Base-by-base conservation (phyloP, 2,888 invertebrate genomes). In the Drosophila siamana region DNA sequence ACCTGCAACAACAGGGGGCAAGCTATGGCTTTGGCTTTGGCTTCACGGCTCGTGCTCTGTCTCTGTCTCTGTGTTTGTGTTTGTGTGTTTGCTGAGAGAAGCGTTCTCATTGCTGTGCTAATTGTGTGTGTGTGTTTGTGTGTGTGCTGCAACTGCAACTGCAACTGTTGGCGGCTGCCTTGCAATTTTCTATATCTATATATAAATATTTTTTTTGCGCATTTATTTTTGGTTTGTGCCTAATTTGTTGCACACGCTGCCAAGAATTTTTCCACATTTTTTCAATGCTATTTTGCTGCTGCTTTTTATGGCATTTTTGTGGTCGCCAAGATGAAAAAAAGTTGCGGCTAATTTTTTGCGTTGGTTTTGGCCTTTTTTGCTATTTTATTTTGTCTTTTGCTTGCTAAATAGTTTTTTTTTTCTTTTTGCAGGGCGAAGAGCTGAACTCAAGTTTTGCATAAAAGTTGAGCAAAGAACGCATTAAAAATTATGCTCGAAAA, bases 61-160 rank as follows among this genome's bases (percentile, higher is more conserved):
- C 19, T 44, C 13, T 30, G 19, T 65, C 41, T 55, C 28, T 67
- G 36, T 54, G 15, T 61, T 8, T 56, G 24, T 52, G 48, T 50
- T 36, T 43, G 51, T 50, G 30, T 56, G 50, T 54, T 41, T 60
- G 52, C 33, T 63, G 51, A 40, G 59, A 69, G 79, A 76, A 76
- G 57, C 77, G 73, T 80, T 84, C 81, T 70, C 70, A 62, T 75
- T 84, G 82, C 77, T 77, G 69, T 72, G 81, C 71, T 81, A 81
- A 74, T 78, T 73, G 48, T 47, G 47, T 40, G 19, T 51, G 40
- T 62, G 52, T n/a, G n/a, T n/a, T 78, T 73, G 48, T 47, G 47
- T 40, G 19, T 51, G 40, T 62, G 52, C 40, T 51, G 73, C 33
- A 38, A 60, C 47, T 47, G 50, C 11, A 56, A 57, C 15, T 52